phyloP scores from a whole-genome alignment of 92 coral and sea anemone genomes.

The Siderastrea radians region DNA sequence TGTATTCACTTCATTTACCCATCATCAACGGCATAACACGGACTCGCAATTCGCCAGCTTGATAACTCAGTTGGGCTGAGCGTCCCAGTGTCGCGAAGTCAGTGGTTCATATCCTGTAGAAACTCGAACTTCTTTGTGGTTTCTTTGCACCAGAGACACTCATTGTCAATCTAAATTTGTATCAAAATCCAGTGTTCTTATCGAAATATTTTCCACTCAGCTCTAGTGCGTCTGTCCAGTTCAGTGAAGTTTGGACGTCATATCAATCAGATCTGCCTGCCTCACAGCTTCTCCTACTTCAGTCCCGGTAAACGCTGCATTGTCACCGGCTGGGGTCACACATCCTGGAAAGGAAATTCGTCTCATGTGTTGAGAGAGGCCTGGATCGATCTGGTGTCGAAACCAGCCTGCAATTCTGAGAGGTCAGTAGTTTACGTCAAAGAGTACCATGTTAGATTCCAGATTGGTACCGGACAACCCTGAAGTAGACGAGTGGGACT shows the following conservation, averaged over 20 bases:
- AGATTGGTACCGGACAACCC: neutral
- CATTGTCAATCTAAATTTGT: too few species aligned
- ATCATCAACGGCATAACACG: too few species aligned
- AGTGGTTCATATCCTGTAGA: too few species aligned
- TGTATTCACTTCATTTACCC: too few species aligned
- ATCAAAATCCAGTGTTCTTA: neutral
- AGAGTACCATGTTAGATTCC: too few species aligned
- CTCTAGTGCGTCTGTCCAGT: conserved; percentile 80
- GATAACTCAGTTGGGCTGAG: too few species aligned
- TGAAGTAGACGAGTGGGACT: too few species aligned
- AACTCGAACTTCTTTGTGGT: too few species aligned
- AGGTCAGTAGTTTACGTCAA: conserved; percentile 61
- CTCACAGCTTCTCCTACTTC: conserved; percentile 75
- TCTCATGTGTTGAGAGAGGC: conserved; percentile 89
- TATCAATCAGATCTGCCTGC: conserved; percentile 85
- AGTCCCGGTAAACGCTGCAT: conserved; percentile 89
- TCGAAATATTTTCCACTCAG: conserved; percentile 47
- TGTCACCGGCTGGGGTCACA: conserved; percentile 98
- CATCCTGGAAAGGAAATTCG: conserved; percentile 84
- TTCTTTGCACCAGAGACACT: too few species aligned
- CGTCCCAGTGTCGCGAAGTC: too few species aligned
- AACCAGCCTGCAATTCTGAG: conserved; percentile 81
- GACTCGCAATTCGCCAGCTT: too few species aligned
- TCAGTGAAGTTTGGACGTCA: conserved; percentile 70
- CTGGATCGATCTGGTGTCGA: conserved; percentile 92